These are phyloP conservation scores for Trichoplusia ni DNA, from an alignment of 1,140 invertebrate species.

Conservation along the genomic window DNA sequence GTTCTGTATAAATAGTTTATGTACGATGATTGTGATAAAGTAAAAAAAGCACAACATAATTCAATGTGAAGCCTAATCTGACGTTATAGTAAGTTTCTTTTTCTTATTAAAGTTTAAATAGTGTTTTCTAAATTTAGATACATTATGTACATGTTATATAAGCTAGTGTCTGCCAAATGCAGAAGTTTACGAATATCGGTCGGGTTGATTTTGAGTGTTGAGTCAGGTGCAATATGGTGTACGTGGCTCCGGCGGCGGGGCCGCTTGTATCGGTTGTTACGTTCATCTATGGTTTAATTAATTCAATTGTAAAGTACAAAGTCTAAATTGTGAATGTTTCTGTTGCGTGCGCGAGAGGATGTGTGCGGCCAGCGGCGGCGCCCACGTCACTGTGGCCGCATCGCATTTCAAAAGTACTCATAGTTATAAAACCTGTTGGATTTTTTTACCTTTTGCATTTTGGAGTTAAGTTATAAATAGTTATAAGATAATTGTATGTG, in stretches of 20 bases:
- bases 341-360: conserved; percentile 16
- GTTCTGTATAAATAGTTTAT: conserved; percentile 65
- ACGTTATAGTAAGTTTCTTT: conserved; percentile 62
- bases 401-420: conserved; percentile 41
- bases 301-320: conserved; percentile 38
- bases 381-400: not conserved
- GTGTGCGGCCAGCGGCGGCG: not conserved
- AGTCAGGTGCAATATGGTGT: conserved; percentile 59
- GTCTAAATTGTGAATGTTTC: conserved; percentile 35
- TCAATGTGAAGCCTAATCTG: conserved; percentile 72
- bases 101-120: conserved; percentile 55
- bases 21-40: conserved; percentile 76
- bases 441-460: conserved; percentile 68
- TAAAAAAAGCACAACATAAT: conserved; percentile 76
- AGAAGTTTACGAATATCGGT: conserved; percentile 33
- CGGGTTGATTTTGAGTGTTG: conserved; percentile 48
- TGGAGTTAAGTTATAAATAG: conserved; percentile 53
- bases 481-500: conserved; percentile 49
- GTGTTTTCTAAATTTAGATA: conserved; percentile 59
- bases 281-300: conserved; percentile 36
- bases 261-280: conserved; percentile 20
- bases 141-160: conserved; percentile 48
- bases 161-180: conserved; percentile 43
- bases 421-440: conserved; percentile 48
- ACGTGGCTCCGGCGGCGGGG: conserved; percentile 19